phyloP scores from a whole-genome alignment of 2,888 invertebrate genomes.

The Euproctis similis region DNA sequence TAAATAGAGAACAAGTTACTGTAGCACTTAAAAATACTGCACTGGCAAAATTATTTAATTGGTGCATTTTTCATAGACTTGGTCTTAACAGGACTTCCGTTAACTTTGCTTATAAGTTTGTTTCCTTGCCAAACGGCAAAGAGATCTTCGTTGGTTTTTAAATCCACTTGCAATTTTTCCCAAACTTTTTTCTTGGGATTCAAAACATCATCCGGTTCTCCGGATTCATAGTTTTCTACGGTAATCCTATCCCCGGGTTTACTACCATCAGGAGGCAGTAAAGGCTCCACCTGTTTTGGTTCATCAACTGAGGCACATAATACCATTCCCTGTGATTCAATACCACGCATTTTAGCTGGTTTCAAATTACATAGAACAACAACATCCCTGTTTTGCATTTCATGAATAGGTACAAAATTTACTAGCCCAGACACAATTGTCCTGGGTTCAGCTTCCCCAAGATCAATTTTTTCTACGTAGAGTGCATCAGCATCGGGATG shows the following conservation, averaged over 20 bases:
- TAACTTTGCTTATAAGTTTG: constrained; percentile 80
- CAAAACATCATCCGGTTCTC: constrained; percentile 87
- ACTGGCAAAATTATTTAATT: constrained; percentile 78
- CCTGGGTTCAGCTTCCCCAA: constrained; percentile 84
- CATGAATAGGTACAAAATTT: constrained; percentile 90
- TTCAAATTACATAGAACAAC: constrained; percentile 97
- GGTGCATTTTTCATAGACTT: constrained; percentile 86
- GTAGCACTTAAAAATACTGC: neutral
- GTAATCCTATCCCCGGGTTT: constrained; percentile 89
- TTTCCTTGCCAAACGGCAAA: constrained; percentile 92
- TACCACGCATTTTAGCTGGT: constrained; percentile 95
- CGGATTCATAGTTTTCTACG: constrained; percentile 87
- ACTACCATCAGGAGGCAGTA: constrained; percentile 84
- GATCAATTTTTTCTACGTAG: constrained; percentile 93
- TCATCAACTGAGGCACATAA: constrained; percentile 90
- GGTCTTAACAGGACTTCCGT: constrained; percentile 84
- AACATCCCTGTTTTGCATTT: constrained; percentile 92
- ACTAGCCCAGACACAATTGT: constrained; percentile 93
- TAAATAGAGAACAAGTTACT: too few relatives aligned
- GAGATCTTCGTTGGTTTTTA: constrained; percentile 81
- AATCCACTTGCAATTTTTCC: constrained; percentile 91
- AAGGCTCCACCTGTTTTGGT: constrained; percentile 88
- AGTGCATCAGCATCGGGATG: constrained; percentile 95
- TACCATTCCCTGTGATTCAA: constrained; percentile 95
- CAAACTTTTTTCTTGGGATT: constrained; percentile 98